Conservation (phyloP, 2,797 vertebrate species). For the Amniataba percoides region DNA sequence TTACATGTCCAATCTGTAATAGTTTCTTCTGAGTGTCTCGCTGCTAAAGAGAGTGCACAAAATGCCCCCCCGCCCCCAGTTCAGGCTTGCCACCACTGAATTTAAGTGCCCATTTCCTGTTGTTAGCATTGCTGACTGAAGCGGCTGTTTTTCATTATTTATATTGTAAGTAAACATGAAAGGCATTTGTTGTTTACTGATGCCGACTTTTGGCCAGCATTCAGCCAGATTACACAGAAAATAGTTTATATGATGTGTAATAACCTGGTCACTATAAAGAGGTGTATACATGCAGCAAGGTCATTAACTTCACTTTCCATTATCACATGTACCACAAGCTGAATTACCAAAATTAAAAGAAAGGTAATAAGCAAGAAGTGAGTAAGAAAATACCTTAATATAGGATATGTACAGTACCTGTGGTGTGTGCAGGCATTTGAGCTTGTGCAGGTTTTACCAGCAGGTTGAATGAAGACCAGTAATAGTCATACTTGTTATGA, state of each 20-base stretch:
- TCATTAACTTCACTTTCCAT: no score
- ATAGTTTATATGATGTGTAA: background rate
- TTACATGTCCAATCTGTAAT: background rate
- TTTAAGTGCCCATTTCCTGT: slow-evolving; percentile 74
- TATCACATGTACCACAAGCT: no score
- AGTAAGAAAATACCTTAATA: background rate
- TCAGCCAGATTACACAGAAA: background rate
- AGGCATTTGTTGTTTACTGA: slow-evolving; percentile 37
- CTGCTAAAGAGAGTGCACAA: slow-evolving; percentile 27
- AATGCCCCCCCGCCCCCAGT: slow-evolving; percentile 54
- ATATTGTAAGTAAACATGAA: slow-evolving; percentile 45
- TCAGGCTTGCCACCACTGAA: slow-evolving; percentile 26
- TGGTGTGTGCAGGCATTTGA: background rate
- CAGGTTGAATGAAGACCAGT: background rate
- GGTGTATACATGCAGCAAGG: no score
- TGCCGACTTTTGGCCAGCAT: background rate
- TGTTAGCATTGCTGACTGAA: slow-evolving; percentile 45
- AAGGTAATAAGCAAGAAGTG: background rate
- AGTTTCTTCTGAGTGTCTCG: slow-evolving; percentile 20
- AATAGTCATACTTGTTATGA: background rate
- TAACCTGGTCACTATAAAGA: background rate
- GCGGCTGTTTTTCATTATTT: slow-evolving; percentile 63
- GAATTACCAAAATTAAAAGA: no score
- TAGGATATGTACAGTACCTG: background rate
- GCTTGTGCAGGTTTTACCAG: background rate